Percentiles rank a stretch among this genome's conserved stretches.
Evolutionary conservation across 2,797 vertebrate species (phyloP).

Genomic region (Tenualosa thibaudeaui): DNA sequence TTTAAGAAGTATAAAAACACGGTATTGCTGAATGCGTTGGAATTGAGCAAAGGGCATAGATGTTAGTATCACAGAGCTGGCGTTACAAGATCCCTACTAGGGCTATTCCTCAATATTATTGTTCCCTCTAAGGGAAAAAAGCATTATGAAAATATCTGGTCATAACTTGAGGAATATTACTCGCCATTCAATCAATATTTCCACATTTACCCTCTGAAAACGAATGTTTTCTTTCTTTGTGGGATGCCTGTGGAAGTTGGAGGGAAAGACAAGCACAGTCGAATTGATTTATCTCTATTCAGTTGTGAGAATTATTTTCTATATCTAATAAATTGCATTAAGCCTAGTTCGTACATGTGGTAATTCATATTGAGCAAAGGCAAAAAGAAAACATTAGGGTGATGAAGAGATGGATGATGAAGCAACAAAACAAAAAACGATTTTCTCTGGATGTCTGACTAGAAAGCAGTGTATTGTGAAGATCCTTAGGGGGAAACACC

Average conservation of each 20-base stretch:
- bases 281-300: slow-evolving; percentile 62
- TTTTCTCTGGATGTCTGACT: slow-evolving; percentile 20
- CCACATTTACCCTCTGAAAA: slow-evolving; percentile 63
- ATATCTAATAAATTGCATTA: slow-evolving; percentile 57
- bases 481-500: background rate
- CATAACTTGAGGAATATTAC: slow-evolving; percentile 67
- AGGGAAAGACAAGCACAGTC: slow-evolving; percentile 56
- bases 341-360: slow-evolving; percentile 45
- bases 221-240: slow-evolving; percentile 46
- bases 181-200: slow-evolving; percentile 78
- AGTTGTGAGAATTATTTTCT: slow-evolving; percentile 57
- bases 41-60: slow-evolving; percentile 50
- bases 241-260: slow-evolving; percentile 52
- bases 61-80: slow-evolving; percentile 45
- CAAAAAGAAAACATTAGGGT: slow-evolving; percentile 32
- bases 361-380: slow-evolving; percentile 51
- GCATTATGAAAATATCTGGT: slow-evolving; percentile 63
- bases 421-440: slow-evolving; percentile 28
- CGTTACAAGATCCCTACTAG: slow-evolving; percentile 55
- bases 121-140: slow-evolving; percentile 54
- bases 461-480: slow-evolving; percentile 20
- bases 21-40: slow-evolving; percentile 49
- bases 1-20: slow-evolving; percentile 26
- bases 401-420: slow-evolving; percentile 28
- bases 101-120: slow-evolving; percentile 48